Conservation (phyloP, 1,140 invertebrate species). For the Armadillidium nasatum region DNA sequence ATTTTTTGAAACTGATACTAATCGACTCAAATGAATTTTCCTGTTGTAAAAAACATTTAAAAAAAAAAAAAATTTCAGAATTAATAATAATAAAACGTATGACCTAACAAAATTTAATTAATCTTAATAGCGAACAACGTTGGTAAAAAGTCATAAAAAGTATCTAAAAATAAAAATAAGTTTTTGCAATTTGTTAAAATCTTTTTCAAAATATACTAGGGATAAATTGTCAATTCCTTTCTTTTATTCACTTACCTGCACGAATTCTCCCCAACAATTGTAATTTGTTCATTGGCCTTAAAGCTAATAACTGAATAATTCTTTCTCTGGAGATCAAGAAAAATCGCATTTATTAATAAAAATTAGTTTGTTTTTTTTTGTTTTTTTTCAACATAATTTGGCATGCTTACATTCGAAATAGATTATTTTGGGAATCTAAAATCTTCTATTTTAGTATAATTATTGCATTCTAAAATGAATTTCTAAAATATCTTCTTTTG, state of each 20-base stretch:
- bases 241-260: conserved; percentile 60
- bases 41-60: not conserved
- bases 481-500: too few species aligned
- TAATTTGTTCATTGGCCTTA: conserved; percentile 86
- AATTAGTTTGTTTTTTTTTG: too few species aligned
- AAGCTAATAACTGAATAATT: conserved; percentile 84
- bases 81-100: not conserved
- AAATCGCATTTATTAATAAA: conserved; percentile 23
- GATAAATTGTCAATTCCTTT: not conserved
- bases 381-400: too few species aligned
- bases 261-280: conserved; percentile 74
- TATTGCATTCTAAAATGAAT: too few species aligned
- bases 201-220: not conserved
- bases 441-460: too few species aligned
- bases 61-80: not conserved
- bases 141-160: not conserved
- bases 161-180: not conserved
- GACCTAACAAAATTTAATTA: too few species aligned
- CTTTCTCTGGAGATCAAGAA: conserved; percentile 65
- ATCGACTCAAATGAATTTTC: not conserved
- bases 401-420: too few species aligned
- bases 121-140: too few species aligned
- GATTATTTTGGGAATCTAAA: too few species aligned
- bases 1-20: too few species aligned
- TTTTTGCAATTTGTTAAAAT: too few species aligned